Conservation (phyloP, 2,797 vertebrate genomes). For the Sphaeramia orbicularis region DNA sequence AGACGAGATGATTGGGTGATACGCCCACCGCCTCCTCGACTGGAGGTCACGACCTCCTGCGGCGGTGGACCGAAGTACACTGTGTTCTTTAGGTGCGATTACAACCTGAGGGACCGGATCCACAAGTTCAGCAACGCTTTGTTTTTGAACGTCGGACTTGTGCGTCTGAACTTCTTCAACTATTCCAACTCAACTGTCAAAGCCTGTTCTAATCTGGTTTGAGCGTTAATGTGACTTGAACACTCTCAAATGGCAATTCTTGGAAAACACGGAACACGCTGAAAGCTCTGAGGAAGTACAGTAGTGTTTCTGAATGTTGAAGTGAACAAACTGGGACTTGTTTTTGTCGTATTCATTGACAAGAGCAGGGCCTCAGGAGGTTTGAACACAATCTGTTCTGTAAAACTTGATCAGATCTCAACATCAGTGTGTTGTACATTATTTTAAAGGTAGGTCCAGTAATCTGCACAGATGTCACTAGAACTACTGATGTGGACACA, state of each 20-base stretch:
- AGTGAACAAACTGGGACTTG: constrained; percentile 14
- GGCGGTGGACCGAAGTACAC: neutral
- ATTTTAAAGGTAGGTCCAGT: too few relatives aligned
- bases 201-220: constrained; percentile 17
- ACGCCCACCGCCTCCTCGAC: constrained; percentile 13
- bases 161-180: constrained; percentile 30
- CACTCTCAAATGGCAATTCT: constrained; percentile 19
- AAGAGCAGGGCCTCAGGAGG: neutral
- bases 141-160: neutral
- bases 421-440: constrained; percentile 5
- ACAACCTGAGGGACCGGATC: constrained; percentile 18
- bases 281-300: constrained; percentile 20
- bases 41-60: constrained; percentile 15
- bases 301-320: neutral
- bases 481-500: too few relatives aligned
- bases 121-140: constrained; percentile 16
- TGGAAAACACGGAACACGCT: constrained; percentile 18
- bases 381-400: neutral
- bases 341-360: constrained; percentile 36
- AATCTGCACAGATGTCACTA: too few relatives aligned
- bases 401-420: neutral
- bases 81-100: constrained; percentile 31
- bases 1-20: constrained; percentile 52
- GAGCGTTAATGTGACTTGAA: constrained; percentile 27
- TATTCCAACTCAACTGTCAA: constrained; percentile 33